Evolutionary conservation across 2,888 invertebrate species (phyloP).

Genomic region (Pristionchus mayeri): DNA sequence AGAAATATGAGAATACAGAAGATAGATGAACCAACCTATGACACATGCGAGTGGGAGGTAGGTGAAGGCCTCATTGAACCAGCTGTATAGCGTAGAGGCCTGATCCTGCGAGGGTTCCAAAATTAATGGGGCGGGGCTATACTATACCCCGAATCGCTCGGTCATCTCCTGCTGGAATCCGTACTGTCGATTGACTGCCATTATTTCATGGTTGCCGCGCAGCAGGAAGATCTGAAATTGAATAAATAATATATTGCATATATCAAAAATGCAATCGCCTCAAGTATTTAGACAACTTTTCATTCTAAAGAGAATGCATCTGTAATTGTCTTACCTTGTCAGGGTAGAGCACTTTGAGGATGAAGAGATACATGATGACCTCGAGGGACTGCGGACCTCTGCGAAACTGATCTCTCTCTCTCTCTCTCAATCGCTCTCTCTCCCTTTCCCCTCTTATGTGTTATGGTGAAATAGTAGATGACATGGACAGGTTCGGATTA

Average conservation of each 20-base stretch:
- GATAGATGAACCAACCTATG: neutral
- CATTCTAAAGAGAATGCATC: too few relatives aligned
- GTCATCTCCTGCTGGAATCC: neutral
- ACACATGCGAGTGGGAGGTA: constrained; percentile 38
- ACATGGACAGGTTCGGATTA: too few relatives aligned
- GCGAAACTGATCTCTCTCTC: too few relatives aligned
- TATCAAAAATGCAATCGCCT: too few relatives aligned
- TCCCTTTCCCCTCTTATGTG: too few relatives aligned
- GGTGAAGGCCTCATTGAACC: constrained; percentile 46
- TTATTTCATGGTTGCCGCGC: constrained; percentile 5
- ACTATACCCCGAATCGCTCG: constrained; percentile 11
- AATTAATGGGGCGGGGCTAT: too few relatives aligned
- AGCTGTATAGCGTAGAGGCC: neutral
- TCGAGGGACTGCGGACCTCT: constrained; percentile 1
- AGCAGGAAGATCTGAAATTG: neutral
- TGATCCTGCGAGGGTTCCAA: neutral
- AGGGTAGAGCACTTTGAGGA: neutral
- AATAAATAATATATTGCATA: too few relatives aligned
- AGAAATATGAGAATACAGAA: too few relatives aligned
- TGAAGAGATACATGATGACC: neutral
- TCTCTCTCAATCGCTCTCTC: too few relatives aligned
- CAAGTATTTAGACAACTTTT: too few relatives aligned
- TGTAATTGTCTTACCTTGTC: too few relatives aligned
- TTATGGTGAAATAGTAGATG: too few relatives aligned
- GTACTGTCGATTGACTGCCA: neutral